Conservation (phyloP, 2,797 vertebrate genomes). For the Tenualosa thibaudeaui region DNA sequence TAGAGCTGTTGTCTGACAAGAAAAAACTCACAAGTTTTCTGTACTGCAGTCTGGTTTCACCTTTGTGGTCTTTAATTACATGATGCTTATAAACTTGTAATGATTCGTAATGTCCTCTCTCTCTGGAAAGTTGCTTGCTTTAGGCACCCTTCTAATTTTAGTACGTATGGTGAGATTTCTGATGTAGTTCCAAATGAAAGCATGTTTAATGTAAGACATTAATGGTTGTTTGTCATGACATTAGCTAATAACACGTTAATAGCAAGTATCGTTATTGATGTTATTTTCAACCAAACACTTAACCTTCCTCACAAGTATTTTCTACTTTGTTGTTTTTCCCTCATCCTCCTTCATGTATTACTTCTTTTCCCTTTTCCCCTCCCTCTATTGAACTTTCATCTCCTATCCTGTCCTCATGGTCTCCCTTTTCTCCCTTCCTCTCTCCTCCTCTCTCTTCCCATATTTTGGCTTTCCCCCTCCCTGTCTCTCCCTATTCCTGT, state of each 20-base stretch:
- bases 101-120: slow-evolving; percentile 11
- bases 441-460: background rate
- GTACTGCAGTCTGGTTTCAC: background rate
- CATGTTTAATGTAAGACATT: background rate
- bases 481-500: background rate
- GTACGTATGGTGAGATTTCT: background rate
- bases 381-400: no score
- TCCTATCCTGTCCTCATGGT: background rate
- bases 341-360: background rate
- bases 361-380: background rate
- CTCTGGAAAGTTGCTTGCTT: background rate
- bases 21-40: background rate
- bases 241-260: background rate
- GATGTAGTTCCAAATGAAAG: background rate
- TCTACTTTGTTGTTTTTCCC: background rate
- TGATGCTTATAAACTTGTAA: background rate
- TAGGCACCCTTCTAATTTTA: background rate
- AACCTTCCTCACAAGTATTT: background rate
- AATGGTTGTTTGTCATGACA: background rate
- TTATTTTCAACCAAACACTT: background rate
- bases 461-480: background rate
- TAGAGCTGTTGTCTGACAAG: background rate
- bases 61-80: background rate
- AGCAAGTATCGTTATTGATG: background rate
- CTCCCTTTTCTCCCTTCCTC: background rate